A percentile compares a stretch with the other conserved stretches of the same genome.
phyloP scores from a whole-genome alignment of 2,888 invertebrate species.

The Eumacrocentrus americanus region DNA sequence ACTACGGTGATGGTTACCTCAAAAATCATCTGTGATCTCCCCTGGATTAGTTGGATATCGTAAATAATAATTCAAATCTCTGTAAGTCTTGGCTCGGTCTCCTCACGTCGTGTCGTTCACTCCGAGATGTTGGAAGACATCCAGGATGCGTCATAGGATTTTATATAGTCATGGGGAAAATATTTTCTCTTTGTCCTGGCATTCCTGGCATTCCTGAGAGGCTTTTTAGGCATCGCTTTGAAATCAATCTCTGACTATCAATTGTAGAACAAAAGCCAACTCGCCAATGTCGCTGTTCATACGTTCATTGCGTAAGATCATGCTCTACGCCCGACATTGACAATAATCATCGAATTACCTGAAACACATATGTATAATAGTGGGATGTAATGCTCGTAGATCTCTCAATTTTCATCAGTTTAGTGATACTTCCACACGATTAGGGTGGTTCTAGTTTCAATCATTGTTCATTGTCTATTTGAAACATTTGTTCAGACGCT shows the following conservation, averaged over 20 bases:
- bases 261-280: not conserved
- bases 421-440: slow-evolving; percentile 18
- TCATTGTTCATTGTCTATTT: too few relatives aligned
- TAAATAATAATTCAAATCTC: not conserved
- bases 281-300: not conserved
- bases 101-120: slow-evolving; percentile 21
- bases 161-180: not conserved
- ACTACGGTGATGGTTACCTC: not conserved
- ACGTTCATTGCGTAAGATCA: slow-evolving; percentile 30
- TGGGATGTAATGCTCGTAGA: too few relatives aligned
- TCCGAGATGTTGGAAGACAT: slow-evolving; percentile 4
- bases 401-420: slow-evolving; percentile 3
- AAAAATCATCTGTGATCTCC: not conserved
- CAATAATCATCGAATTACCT: slow-evolving; percentile 43
- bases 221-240: not conserved
- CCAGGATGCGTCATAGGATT: not conserved
- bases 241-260: not conserved
- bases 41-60: not conserved
- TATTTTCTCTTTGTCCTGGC: not conserved
- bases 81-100: slow-evolving; percentile 1
- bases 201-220: not conserved
- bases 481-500: too few relatives aligned
- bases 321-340: slow-evolving; percentile 36
- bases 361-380: too few relatives aligned
- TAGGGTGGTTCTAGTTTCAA: too few relatives aligned